Base-by-base conservation (phyloP, 2,113 vertebrate genomes). In the Parus major region DNA sequence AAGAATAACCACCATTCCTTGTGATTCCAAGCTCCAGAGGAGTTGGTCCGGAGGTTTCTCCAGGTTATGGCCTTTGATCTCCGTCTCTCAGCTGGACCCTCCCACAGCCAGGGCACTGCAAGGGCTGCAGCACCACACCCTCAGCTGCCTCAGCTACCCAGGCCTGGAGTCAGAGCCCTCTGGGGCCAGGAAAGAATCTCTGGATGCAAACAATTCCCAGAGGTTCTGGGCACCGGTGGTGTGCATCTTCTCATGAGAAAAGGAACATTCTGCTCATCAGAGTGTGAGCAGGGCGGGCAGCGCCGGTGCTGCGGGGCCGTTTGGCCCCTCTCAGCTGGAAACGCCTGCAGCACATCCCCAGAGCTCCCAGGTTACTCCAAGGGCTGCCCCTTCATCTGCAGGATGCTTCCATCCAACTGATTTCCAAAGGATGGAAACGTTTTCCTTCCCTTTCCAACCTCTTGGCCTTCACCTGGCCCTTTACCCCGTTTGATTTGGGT, bases 241-340 rank as follows among this genome's bases (percentile, higher is more conserved):
- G 41, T 27, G 46, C 36, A 28, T 39, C 21, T 47, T 17, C 27
- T 49, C 25, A 29, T 19, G 31, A 31, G 59, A 25, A 46, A 33
- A 49, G 3, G 46, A 59, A 15, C 8, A 3, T 2, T 13, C 1
- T 12, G 7, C 25, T 10, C 18, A 2, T 18, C 29, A 14, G 6
- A 0, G 15, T 0, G 0, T 5, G 42, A 63, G 64, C 64, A 55
- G 85, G 50, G 63, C 47, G 61, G 60, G 44, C 55, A 36, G 71
- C 10, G 7, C 22, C 4, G 31, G 20, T 9, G n/a, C 2, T 2
- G 44, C 14, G 20, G 47, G 1, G 7, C 31, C 14, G 0, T n/a
- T 49, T 24, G 36, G 22, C 7, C 28, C 44, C 7, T 33, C 44
- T 20, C 2, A 0, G 55, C 13, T 69, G n/a, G 47, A 55, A 53